Conservation (phyloP, 2,113 vertebrate species). For the Oncorhynchus kisutch region DNA sequence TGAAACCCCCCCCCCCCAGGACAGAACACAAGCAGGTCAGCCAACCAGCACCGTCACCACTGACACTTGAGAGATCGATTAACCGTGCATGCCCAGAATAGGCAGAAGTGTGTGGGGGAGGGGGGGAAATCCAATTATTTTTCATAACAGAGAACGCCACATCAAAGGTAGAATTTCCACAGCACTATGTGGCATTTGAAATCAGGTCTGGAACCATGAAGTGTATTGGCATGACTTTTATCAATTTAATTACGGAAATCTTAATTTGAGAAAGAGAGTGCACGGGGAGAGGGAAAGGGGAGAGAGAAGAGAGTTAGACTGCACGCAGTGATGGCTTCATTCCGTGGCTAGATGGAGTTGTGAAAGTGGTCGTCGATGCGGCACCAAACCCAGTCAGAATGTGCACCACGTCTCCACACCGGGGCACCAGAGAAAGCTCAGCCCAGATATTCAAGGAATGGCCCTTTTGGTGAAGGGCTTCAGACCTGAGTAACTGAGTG, state of each 20-base stretch:
- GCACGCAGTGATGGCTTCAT: slow-evolving; percentile 34
- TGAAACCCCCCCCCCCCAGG: slow-evolving; percentile 24
- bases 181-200: slow-evolving; percentile 64
- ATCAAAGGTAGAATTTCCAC: slow-evolving; percentile 76
- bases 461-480: slow-evolving; percentile 48
- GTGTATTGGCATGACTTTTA: slow-evolving; percentile 66
- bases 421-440: too few relatives aligned
- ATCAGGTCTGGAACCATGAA: slow-evolving; percentile 72
- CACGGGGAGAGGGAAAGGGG: slow-evolving; percentile 24
- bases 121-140: slow-evolving; percentile 74
- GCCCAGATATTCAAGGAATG: slow-evolving; percentile 11
- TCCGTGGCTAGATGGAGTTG: slow-evolving; percentile 43
- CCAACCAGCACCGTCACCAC: slow-evolving; percentile 12
- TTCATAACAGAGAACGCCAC: slow-evolving; percentile 74
- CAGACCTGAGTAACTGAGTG: background rate
- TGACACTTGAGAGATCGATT: slow-evolving; percentile 50
- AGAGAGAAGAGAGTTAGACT: slow-evolving; percentile 37
- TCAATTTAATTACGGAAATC: slow-evolving; percentile 80
- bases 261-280: slow-evolving; percentile 63
- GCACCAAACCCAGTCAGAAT: slow-evolving; percentile 37
- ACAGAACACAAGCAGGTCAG: slow-evolving; percentile 30
- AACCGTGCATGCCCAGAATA: slow-evolving; percentile 63
- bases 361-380: slow-evolving; percentile 55
- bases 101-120: slow-evolving; percentile 36
- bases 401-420: background rate